A percentile compares a stretch with the other conserved stretches of the same genome.
phyloP scores from a whole-genome alignment of 2,797 vertebrate species.

The Erpetoichthys calabaricus region DNA sequence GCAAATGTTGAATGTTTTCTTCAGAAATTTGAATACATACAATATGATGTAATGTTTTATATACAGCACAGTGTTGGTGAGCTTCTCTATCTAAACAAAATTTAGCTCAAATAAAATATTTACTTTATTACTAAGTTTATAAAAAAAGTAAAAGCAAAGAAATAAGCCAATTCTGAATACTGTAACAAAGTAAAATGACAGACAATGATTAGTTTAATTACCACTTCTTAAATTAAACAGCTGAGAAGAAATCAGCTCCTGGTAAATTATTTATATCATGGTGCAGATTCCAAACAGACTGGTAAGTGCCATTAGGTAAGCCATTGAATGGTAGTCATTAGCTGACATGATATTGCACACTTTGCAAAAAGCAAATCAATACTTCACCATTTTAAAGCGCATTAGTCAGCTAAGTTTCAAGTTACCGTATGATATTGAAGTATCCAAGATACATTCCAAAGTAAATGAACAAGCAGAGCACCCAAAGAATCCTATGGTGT shows the following conservation, averaged over 20 bases:
- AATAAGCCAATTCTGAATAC: too few relatives aligned
- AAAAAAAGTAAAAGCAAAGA: too few relatives aligned
- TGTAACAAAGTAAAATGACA: background rate
- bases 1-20: too few relatives aligned
- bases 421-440: background rate
- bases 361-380: constrained; percentile 1
- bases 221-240: background rate
- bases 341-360: background rate
- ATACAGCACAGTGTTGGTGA: too few relatives aligned
- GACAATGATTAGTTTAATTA: background rate
- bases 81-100: too few relatives aligned
- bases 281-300: background rate
- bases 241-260: background rate
- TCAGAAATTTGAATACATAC: too few relatives aligned
- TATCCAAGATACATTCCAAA: too few relatives aligned
- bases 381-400: background rate
- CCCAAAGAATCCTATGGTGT: too few relatives aligned
- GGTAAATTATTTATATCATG: background rate
- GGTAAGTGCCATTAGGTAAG: background rate
- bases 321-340: background rate
- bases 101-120: too few relatives aligned
- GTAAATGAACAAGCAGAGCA: too few relatives aligned
- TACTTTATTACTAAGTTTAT: too few relatives aligned
- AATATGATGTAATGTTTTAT: too few relatives aligned
- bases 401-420: background rate